These are phyloP conservation scores for Etheostoma spectabile DNA, from an alignment of 2,113 vertebrate species.

Conservation along the genomic window DNA sequence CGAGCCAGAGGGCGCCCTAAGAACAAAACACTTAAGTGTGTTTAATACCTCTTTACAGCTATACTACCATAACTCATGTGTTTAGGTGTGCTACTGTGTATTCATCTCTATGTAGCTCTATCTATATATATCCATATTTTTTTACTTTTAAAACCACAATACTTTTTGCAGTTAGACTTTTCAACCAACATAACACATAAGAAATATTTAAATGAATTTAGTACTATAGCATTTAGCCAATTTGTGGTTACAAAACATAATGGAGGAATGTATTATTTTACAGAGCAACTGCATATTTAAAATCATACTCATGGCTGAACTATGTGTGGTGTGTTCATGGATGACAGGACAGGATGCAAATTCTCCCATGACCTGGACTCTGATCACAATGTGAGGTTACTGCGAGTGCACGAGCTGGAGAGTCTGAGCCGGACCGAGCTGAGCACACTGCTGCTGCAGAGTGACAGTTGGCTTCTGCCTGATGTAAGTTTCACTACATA, in stretches of 20 bases:
- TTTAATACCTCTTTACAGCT: no score
- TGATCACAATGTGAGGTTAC: conserved; percentile 48
- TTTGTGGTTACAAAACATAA: background rate
- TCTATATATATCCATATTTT: no score
- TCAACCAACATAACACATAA: no score
- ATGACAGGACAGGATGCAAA: conserved; percentile 60
- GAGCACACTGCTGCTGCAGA: conserved; percentile 79
- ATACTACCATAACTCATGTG: no score
- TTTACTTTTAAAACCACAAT: no score
- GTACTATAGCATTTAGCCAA: no score
- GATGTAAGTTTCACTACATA: conserved; percentile 52
- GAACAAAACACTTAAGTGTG: no score
- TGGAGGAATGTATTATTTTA: background rate
- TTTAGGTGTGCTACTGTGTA: no score
- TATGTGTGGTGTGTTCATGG: background rate
- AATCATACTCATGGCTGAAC: background rate
- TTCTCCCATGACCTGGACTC: conserved; percentile 74
- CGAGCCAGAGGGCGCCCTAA: no score
- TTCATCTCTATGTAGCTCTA: no score
- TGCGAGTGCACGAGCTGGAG: conserved; percentile 55
- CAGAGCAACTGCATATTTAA: background rate
- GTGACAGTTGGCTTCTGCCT: conserved; percentile 72
- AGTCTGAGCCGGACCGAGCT: conserved; percentile 69
- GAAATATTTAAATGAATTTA: no score
- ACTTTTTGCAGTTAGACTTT: no score